Evolutionary conservation across 2,113 vertebrate genomes (phyloP).

Genomic region (Aldabrachelys gigantea): DNA sequence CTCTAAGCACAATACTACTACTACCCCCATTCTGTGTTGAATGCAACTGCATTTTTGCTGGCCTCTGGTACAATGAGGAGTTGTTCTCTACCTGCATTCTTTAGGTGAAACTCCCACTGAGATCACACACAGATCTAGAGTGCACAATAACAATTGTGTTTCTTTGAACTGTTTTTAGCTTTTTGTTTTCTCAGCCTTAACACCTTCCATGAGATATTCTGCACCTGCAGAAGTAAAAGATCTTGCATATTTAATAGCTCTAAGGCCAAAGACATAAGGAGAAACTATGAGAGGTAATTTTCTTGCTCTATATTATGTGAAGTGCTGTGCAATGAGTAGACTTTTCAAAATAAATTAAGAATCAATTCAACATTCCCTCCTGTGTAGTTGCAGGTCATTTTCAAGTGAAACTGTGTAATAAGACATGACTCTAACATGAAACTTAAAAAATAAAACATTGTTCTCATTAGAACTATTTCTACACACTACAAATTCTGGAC

Average conservation of each 20-base stretch:
- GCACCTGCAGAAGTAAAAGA: not conserved
- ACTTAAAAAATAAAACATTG: not conserved
- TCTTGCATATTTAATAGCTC: not conserved
- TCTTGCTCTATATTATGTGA: not conserved
- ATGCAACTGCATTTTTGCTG: fast-evolving
- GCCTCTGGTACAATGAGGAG: not conserved
- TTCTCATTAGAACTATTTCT: not conserved
- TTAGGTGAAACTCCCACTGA: not conserved
- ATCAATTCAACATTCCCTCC: not conserved
- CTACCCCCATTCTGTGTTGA: fast-evolving
- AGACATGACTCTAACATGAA: not conserved
- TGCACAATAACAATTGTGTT: not conserved
- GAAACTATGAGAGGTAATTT: not conserved
- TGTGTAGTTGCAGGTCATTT: not conserved
- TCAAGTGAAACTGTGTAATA: not conserved
- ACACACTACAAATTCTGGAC: not conserved
- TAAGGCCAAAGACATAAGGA: not conserved
- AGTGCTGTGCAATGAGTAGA: not conserved
- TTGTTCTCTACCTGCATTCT: not conserved
- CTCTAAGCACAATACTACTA: not conserved
- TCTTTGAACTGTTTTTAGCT: not conserved
- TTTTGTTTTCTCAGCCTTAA: not conserved
- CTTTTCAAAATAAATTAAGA: not conserved
- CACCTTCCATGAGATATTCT: not conserved
- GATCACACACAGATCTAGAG: not conserved